Evolutionary conservation across 2,888 invertebrate genomes (phyloP).

Genomic region (Criorhina ranunculi): DNA sequence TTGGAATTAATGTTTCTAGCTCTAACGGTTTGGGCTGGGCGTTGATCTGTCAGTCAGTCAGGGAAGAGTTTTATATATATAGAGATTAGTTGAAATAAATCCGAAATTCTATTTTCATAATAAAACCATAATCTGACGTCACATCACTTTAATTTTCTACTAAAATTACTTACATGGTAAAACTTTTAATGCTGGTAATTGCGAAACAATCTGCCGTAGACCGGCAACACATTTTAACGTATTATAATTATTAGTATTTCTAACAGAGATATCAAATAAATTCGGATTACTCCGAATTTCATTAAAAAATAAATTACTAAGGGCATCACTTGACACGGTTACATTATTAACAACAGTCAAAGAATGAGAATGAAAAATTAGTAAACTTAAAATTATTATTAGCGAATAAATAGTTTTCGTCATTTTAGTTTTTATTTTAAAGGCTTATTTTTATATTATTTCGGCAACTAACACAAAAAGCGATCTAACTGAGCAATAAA

Average conservation of each 20-base stretch:
- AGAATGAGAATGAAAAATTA: constrained; percentile 11
- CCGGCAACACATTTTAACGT: constrained; percentile 28
- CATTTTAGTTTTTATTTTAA: constrained; percentile 5
- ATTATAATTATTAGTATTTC: background rate
- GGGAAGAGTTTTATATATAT: no score
- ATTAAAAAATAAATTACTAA: constrained; percentile 33
- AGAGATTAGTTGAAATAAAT: no score
- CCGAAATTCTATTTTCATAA: no score
- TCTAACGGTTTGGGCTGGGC: no score
- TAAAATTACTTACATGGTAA: constrained; percentile 44
- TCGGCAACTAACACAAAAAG: background rate
- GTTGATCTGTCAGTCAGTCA: no score
- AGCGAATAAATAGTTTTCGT: background rate
- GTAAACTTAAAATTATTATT: constrained; percentile 7
- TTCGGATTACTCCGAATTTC: constrained; percentile 39
- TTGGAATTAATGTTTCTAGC: no score
- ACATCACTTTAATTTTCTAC: no score
- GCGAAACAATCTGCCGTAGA: constrained; percentile 19
- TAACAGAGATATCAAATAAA: background rate
- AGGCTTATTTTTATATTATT: background rate
- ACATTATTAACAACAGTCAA: constrained; percentile 42
- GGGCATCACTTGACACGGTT: constrained; percentile 37
- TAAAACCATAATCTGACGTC: no score
- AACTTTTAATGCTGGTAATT: constrained; percentile 32
- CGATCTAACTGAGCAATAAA: constrained; percentile 8